Evolutionary conservation across 2,113 vertebrate genomes (phyloP), one percentile per base, ranked within the genome.

Genomic region (Pelecanoides urinatrix): DNA sequence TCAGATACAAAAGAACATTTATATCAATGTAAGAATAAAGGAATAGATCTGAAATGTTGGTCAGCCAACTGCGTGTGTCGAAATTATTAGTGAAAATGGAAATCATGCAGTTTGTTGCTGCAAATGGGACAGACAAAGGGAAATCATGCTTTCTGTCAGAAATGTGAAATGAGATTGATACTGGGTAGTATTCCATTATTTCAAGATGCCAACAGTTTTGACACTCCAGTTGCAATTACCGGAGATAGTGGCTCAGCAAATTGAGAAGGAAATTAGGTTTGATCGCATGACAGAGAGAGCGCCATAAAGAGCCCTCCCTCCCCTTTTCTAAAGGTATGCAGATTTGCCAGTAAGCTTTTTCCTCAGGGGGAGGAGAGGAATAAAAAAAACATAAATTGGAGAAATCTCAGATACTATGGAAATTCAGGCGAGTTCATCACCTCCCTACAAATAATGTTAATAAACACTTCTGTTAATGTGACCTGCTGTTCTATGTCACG

Each of bases 251-350:
- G 86, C 91, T 94, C 89, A 92, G 91, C 89, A 96, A 97, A 96
- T 87, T 95, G 91, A 95, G 94, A 91, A 84, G 88, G 95, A 94
- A 91, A 96, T 97, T 76, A 92, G 86, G 83, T 95, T 91, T 85
- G 92, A 92, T 95, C 1, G n/a, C 15, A 8, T 71, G 89, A 91
- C 56, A 91, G 83, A 3, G 18, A 34, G 44, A 0, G 5, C 6
- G 13, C 29, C 59, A 38, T 34, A 34, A 55, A 82, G n/a, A 95
- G 29, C 50, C 13, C 47, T 87, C 78, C 49, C 81, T 66, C 29
- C 40, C 34, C 67, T 68, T 83, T 73, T 89, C 66, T 80, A 65
- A 67, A 79, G 72, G 65, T 44, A 79, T 72, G 91, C 55, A 97
- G 86, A 92, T 96, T 89, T 93, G 77, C 72, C 82, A 80, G 52